phyloP scores from a whole-genome alignment of 2,113 vertebrate species.

The Gobius niger region DNA sequence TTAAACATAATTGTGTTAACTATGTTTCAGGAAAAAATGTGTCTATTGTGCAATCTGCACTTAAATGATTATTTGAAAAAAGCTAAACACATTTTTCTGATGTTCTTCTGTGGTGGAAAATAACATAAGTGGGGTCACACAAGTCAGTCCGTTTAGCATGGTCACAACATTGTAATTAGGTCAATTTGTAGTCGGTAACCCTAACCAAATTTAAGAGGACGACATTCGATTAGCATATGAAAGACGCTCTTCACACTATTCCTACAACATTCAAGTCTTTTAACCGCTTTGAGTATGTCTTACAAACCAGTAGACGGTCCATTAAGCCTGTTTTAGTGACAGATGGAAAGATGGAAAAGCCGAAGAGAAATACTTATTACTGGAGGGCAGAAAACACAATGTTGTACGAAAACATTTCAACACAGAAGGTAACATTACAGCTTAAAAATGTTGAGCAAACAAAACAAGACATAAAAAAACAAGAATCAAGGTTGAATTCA shows the following conservation, averaged over 20 bases:
- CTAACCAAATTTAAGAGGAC: constrained; percentile 20
- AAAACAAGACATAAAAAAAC: too few species aligned
- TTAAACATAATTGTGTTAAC: too few species aligned
- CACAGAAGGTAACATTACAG: too few species aligned
- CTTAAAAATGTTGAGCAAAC: too few species aligned
- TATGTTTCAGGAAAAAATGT: too few species aligned
- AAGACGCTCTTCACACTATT: constrained; percentile 24
- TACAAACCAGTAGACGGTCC: not conserved
- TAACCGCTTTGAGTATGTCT: not conserved
- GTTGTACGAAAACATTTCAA: too few species aligned
- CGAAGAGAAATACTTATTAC: constrained; percentile 10
- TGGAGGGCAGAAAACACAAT: constrained; percentile 25
- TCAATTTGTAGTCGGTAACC: constrained; percentile 46
- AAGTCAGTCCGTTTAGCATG: not conserved
- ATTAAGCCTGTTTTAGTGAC: not conserved
- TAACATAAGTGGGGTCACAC: not conserved
- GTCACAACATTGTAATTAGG: constrained; percentile 19
- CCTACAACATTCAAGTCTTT: not conserved
- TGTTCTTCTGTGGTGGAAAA: not conserved
- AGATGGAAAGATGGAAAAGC: not conserved
- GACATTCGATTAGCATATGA: constrained; percentile 56
- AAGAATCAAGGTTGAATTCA: too few species aligned
- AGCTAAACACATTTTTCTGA: too few species aligned
- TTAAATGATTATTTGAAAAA: too few species aligned
- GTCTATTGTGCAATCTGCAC: too few species aligned